A percentile compares a stretch with the other conserved stretches of the same genome.
Conservation (phyloP, 2,888 invertebrate genomes). For the Stenotaenia linearis region DNA sequence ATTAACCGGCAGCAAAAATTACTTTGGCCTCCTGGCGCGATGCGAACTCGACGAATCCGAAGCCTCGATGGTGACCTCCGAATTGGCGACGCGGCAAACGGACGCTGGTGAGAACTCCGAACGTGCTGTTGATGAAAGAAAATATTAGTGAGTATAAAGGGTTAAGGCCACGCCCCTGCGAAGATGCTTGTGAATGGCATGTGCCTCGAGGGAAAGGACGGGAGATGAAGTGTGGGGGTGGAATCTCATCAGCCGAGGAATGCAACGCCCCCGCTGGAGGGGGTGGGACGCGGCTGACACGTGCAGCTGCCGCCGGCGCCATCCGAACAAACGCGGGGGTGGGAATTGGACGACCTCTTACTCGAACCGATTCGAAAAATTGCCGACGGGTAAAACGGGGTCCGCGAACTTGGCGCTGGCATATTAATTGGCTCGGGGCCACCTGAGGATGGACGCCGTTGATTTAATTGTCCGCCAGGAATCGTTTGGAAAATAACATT, state of each 20-base stretch:
- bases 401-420: background rate
- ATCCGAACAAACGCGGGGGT: background rate
- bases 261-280: background rate
- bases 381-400: background rate
- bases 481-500: constrained; percentile 9
- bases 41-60: constrained; percentile 91
- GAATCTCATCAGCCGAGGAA: constrained; percentile 9
- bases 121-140: constrained; percentile 60
- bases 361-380: background rate
- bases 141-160: background rate
- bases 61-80: constrained; percentile 81
- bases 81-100: constrained; percentile 84
- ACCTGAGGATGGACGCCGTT: background rate
- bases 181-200: background rate
- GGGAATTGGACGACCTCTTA: background rate
- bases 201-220: background rate
- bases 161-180: background rate
- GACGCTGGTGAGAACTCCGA: constrained; percentile 85
- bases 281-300: background rate
- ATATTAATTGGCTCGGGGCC: constrained; percentile 1
- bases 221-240: background rate
- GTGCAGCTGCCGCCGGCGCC: constrained; percentile 9
- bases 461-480: constrained; percentile 3
- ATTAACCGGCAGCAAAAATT: no score
- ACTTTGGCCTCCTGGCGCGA: constrained; percentile 89